Conservation (phyloP, 2,797 vertebrate genomes). For the Thamnophis elegans region DNA sequence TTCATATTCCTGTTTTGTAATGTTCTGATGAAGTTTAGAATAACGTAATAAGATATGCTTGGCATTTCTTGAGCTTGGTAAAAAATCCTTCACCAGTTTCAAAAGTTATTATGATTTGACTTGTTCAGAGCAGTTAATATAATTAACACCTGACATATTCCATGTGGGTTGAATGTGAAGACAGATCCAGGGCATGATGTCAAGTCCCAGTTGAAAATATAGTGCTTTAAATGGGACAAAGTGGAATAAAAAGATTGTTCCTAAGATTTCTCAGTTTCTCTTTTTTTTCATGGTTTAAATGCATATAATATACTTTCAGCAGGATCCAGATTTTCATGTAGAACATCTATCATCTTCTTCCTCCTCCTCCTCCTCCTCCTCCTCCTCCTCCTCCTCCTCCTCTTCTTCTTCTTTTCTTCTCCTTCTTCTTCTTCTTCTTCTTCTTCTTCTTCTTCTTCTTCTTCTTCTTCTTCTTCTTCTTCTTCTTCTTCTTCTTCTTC, state of each 20-base stretch:
- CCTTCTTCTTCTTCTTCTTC: no score
- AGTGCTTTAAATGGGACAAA: background rate
- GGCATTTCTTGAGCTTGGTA: background rate
- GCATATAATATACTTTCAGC: background rate
- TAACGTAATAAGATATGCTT: background rate
- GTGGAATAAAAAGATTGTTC: background rate
- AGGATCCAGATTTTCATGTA: background rate
- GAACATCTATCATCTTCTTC: background rate
- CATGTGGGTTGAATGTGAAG: background rate
- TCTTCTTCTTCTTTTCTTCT: no score
- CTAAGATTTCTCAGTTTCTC: background rate
- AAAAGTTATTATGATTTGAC: background rate
- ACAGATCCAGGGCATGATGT: background rate
- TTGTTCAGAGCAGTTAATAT: background rate
- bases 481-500: no score
- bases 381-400: no score
- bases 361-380: no score
- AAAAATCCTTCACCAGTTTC: background rate
- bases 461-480: no score
- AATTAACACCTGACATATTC: background rate
- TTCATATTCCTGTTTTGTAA: background rate
- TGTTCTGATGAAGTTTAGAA: background rate
- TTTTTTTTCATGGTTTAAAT: background rate
- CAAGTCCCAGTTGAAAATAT: background rate
- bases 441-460: no score